phyloP scores from a whole-genome alignment of 2,888 invertebrate genomes.

The Hypolimnas misippus region DNA sequence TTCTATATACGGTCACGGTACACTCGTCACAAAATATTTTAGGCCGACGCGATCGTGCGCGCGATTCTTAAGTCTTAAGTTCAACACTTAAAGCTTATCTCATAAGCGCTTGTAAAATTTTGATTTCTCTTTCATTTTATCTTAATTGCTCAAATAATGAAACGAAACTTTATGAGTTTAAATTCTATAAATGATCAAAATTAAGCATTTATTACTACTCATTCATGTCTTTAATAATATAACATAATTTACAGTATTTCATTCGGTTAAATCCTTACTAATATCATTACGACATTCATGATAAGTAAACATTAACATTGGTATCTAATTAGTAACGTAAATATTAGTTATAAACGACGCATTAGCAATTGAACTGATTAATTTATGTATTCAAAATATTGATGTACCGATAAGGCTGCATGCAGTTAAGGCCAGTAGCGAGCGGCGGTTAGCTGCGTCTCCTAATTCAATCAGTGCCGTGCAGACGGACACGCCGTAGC shows the following conservation, averaged over 20 bases:
- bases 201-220: constrained; percentile 17
- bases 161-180: constrained; percentile 67
- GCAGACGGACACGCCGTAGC: constrained; percentile 74
- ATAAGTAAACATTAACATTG: not conserved
- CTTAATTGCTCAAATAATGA: constrained; percentile 76
- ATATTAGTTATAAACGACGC: not conserved
- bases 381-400: constrained; percentile 50
- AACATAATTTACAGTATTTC: not conserved
- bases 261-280: not conserved
- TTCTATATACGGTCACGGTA: constrained; percentile 52
- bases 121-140: constrained; percentile 80
- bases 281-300: not conserved
- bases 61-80: constrained; percentile 64
- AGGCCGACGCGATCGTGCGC: constrained; percentile 53
- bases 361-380: not conserved
- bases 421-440: constrained; percentile 32
- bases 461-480: constrained; percentile 75
- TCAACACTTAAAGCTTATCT: constrained; percentile 80
- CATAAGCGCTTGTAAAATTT: constrained; percentile 77
- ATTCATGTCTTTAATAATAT: constrained; percentile 7
- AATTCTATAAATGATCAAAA: constrained; percentile 46
- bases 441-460: constrained; percentile 52
- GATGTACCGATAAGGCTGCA: constrained; percentile 46
- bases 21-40: constrained; percentile 56
- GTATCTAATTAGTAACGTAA: not conserved